Conservation (phyloP, 2,797 vertebrate genomes). For the Dromococcyx pavoninus region DNA sequence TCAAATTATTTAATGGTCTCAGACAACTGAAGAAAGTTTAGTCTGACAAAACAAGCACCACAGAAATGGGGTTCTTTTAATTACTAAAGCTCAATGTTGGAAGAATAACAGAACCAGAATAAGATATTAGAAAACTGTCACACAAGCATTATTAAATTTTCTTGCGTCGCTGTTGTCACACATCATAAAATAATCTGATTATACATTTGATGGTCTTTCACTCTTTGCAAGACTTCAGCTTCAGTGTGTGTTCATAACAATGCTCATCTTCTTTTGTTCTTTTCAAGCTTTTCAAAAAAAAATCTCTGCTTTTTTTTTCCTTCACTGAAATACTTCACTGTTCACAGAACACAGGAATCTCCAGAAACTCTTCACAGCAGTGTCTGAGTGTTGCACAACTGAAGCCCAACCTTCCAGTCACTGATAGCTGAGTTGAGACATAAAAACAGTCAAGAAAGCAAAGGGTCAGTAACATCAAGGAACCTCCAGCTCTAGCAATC, state of each 20-base stretch:
- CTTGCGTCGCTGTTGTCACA: not conserved
- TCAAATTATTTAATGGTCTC: not conserved
- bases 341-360: not conserved
- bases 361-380: not conserved
- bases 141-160: not conserved
- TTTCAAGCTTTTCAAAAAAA: not conserved
- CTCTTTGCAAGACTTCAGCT: not conserved
- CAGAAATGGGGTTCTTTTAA: not conserved
- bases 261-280: not conserved
- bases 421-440: not conserved
- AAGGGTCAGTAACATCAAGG: not conserved
- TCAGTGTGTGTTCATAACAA: not conserved
- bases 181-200: not conserved
- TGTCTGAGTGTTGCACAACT: fast-evolving
- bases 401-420: not conserved
- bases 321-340: not conserved
- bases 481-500: not conserved
- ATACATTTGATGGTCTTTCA: not conserved
- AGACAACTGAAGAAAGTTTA: not conserved
- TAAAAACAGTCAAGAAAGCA: not conserved
- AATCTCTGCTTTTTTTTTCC: not conserved
- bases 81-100: not conserved
- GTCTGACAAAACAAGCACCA: not conserved
- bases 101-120: not conserved
- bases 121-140: not conserved